These are phyloP conservation scores for Smutsia gigantea DNA, from an alignment of 2,797 vertebrate genomes.

Conservation along the genomic window DNA sequence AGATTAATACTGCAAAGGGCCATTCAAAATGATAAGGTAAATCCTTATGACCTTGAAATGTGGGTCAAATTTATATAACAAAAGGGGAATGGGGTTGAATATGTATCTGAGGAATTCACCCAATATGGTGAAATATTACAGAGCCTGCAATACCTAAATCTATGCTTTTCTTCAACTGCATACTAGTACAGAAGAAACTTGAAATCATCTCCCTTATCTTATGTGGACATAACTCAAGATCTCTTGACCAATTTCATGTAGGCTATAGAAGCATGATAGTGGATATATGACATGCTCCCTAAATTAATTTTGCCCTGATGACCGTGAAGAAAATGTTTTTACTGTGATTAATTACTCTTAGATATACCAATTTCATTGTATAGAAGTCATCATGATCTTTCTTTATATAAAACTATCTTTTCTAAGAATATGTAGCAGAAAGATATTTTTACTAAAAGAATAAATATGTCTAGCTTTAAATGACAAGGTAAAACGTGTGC, in stretches of 20 bases:
- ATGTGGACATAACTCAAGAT: not conserved
- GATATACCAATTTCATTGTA: not conserved
- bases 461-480: not conserved
- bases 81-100: not conserved
- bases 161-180: not conserved
- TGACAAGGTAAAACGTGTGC: not conserved
- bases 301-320: not conserved
- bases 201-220: not conserved
- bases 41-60: slow-evolving; percentile 46
- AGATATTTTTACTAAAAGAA: not conserved
- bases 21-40: slow-evolving; percentile 36
- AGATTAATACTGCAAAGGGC: not conserved
- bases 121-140: not conserved
- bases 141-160: not conserved
- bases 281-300: not conserved
- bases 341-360: not conserved
- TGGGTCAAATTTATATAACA: not conserved
- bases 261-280: not conserved
- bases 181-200: not conserved
- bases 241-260: not conserved
- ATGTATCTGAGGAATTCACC: not conserved
- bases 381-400: not conserved
- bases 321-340: not conserved
- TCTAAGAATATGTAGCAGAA: not conserved
- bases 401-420: not conserved